Conservation (phyloP, 2,113 vertebrate species). For the Urocynchramus pylzowi region DNA sequence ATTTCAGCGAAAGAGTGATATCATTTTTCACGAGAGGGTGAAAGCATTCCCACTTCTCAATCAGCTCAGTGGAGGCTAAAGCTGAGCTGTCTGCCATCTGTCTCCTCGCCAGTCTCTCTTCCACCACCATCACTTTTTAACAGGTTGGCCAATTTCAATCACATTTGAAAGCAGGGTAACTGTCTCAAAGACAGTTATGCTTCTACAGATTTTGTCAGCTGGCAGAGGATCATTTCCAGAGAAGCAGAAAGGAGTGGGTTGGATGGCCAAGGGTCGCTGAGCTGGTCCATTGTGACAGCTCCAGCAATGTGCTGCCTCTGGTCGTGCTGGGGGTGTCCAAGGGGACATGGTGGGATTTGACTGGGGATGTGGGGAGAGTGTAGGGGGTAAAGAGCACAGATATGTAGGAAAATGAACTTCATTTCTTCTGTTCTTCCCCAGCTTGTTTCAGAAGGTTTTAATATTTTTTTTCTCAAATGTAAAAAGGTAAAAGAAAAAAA, state of each 20-base stretch:
- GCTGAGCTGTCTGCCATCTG: conserved; percentile 62
- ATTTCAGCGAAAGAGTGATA: not conserved
- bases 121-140: not conserved
- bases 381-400: not conserved
- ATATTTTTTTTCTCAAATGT: not conserved
- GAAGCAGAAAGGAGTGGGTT: not conserved
- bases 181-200: not conserved
- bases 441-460: not conserved
- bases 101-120: conserved; percentile 43
- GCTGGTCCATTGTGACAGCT: not conserved
- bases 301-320: not conserved
- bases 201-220: not conserved
- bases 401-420: not conserved
- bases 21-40: conserved; percentile 34
- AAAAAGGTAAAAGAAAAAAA: not conserved
- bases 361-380: rapidly evolving
- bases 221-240: not conserved
- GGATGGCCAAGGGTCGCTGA: not conserved
- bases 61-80: conserved; percentile 39
- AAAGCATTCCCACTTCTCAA: conserved; percentile 50
- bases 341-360: rapidly evolving
- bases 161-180: not conserved
- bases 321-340: not conserved
- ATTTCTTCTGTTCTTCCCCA: not conserved
- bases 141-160: conserved; percentile 42